Evolutionary conservation across 2,888 invertebrate genomes (phyloP).

Genomic region (Lasius fuliginosus): DNA sequence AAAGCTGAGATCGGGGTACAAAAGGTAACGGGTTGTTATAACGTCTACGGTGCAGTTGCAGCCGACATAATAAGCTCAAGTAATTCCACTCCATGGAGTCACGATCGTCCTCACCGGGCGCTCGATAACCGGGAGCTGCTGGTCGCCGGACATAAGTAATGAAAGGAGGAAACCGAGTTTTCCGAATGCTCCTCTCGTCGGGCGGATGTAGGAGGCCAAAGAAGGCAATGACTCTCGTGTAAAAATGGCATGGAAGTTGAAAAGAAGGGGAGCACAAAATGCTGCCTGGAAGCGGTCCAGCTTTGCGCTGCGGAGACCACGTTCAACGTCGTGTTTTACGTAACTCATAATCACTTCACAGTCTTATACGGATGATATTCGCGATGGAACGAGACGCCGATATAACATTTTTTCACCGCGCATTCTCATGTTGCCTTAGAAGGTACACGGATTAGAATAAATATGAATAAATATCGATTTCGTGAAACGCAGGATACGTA

Average conservation of each 20-base stretch:
- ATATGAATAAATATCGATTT: background rate
- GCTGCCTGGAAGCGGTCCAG: slow-evolving; percentile 77
- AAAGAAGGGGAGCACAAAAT: slow-evolving; percentile 56
- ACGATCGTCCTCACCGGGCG: slow-evolving; percentile 58
- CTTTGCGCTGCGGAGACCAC: slow-evolving; percentile 70
- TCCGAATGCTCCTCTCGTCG: slow-evolving; percentile 69
- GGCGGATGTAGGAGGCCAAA: slow-evolving; percentile 63
- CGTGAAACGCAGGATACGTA: background rate
- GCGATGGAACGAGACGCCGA: background rate
- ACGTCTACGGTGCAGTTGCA: slow-evolving; percentile 31
- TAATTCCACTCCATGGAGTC: slow-evolving; percentile 64
- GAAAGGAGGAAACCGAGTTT: slow-evolving; percentile 68
- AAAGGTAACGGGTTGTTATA: slow-evolving; percentile 50
- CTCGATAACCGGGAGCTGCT: slow-evolving; percentile 67
- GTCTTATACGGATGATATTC: slow-evolving; percentile 15
- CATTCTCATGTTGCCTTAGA: background rate
- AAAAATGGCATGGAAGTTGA: slow-evolving; percentile 37
- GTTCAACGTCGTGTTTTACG: slow-evolving; percentile 70
- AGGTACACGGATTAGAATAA: background rate
- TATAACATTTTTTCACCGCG: background rate
- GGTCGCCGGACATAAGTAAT: slow-evolving; percentile 71
- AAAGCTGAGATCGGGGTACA: background rate
- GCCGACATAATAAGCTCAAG: slow-evolving; percentile 57
- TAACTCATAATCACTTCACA: slow-evolving; percentile 72
- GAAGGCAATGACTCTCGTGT: slow-evolving; percentile 42